A percentile compares a stretch with the other conserved stretches of the same genome.
These are phyloP conservation scores for roundworm (Caenorhabditis elegans) DNA, from an alignment of 1,140 invertebrate species.

Conservation along the genomic window DNA sequence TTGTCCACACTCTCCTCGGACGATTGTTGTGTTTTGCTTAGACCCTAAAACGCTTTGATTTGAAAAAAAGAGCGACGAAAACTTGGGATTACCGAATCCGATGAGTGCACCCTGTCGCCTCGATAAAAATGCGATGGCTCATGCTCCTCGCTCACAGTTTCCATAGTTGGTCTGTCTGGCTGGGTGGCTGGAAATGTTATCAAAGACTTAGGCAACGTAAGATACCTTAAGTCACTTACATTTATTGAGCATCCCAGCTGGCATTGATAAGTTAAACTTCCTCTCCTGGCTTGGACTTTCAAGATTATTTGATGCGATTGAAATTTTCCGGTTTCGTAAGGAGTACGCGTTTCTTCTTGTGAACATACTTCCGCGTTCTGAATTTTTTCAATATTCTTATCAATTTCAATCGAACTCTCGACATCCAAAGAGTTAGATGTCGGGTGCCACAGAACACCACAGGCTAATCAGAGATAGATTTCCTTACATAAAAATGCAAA, in stretches of 20 bases:
- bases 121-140: background rate
- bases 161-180: background rate
- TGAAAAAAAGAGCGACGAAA: too few species aligned
- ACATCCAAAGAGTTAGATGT: too few species aligned
- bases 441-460: too few species aligned
- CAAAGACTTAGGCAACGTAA: too few species aligned
- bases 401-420: too few species aligned
- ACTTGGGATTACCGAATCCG: background rate
- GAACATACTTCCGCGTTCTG: background rate
- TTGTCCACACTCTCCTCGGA: background rate
- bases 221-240: background rate
- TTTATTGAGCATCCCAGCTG: background rate
- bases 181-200: background rate
- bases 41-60: background rate
- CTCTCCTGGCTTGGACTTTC: background rate
- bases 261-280: constrained; percentile 3
- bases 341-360: background rate
- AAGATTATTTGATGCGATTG: background rate
- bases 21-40: background rate
- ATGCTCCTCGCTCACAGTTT: background rate
- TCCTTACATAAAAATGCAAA: too few species aligned
- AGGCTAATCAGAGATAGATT: too few species aligned
- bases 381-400: background rate
- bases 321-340: background rate
- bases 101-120: background rate